Evolutionary conservation across 2,113 vertebrate species (phyloP).

Genomic region (Micronisus gabar): DNA sequence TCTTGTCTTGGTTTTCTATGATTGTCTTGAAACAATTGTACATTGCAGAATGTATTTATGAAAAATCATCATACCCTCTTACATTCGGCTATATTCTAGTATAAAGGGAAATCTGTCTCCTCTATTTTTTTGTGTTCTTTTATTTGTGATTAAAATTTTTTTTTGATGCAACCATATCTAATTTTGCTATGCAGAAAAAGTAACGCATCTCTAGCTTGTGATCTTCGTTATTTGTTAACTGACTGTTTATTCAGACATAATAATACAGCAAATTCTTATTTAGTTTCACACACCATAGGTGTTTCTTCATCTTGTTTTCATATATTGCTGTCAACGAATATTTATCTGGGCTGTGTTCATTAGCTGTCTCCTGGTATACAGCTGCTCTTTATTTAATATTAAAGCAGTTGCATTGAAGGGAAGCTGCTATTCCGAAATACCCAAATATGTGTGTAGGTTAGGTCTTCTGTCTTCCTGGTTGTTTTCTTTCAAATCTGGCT

Average conservation of each 20-base stretch:
- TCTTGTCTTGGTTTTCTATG: not conserved
- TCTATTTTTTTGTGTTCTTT: not conserved
- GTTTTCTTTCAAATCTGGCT: not conserved
- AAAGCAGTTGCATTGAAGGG: not conserved
- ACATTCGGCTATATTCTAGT: not conserved
- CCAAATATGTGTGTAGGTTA: not conserved
- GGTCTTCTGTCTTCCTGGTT: not conserved
- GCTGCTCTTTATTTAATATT: not conserved
- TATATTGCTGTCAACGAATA: not conserved
- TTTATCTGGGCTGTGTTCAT: not conserved
- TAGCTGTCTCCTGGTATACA: not conserved
- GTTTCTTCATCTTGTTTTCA: not conserved
- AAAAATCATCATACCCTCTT: not conserved
- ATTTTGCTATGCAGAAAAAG: not conserved
- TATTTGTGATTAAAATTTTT: not conserved
- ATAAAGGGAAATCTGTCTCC: not conserved
- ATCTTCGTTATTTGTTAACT: not conserved
- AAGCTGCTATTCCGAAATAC: not conserved
- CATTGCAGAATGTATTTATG: not conserved
- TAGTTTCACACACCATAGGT: not conserved
- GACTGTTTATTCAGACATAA: not conserved
- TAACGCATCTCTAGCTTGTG: not conserved
- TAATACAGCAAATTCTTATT: not conserved
- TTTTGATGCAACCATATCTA: not conserved
- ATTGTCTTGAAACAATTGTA: not conserved